A percentile compares a stretch with the other conserved stretches of the same genome.
These are phyloP conservation scores for Dreissena rostriformis DNA, from an alignment of 1,140 invertebrate genomes.

Conservation along the genomic window DNA sequence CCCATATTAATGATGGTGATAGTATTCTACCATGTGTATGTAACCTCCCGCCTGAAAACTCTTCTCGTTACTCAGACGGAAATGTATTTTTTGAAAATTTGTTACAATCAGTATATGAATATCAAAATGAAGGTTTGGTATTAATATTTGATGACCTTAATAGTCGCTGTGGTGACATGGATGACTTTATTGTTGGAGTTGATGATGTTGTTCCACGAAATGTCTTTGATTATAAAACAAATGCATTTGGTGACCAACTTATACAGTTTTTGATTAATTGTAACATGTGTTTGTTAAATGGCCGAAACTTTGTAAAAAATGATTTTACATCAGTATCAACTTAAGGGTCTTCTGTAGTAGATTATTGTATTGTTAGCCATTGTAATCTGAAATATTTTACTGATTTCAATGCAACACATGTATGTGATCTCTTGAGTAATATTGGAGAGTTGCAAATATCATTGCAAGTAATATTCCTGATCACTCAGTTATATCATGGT, in stretches of 20 bases:
- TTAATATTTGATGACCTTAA: slow-evolving; percentile 48
- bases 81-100: slow-evolving; percentile 28
- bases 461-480: no score
- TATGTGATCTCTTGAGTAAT: no score
- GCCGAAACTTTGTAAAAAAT: not conserved
- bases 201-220: slow-evolving; percentile 21
- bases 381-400: not conserved
- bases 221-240: slow-evolving; percentile 31
- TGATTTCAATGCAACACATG: slow-evolving; percentile 9
- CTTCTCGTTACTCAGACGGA: not conserved
- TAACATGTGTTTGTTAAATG: slow-evolving; percentile 29
- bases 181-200: no score
- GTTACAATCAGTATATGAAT: slow-evolving; percentile 11
- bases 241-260: slow-evolving; percentile 26
- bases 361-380: slow-evolving; percentile 36
- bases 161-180: slow-evolving; percentile 24
- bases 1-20: no score
- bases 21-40: no score
- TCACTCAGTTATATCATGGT: no score
- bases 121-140: slow-evolving; percentile 40
- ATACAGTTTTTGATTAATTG: slow-evolving; percentile 11
- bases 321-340: slow-evolving; percentile 35
- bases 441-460: no score
- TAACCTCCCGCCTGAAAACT: slow-evolving; percentile 14
- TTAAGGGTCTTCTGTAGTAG: slow-evolving; percentile 34